Evolutionary conservation across 1,140 invertebrate species (phyloP).

Genomic region (Drosophila lini): DNA sequence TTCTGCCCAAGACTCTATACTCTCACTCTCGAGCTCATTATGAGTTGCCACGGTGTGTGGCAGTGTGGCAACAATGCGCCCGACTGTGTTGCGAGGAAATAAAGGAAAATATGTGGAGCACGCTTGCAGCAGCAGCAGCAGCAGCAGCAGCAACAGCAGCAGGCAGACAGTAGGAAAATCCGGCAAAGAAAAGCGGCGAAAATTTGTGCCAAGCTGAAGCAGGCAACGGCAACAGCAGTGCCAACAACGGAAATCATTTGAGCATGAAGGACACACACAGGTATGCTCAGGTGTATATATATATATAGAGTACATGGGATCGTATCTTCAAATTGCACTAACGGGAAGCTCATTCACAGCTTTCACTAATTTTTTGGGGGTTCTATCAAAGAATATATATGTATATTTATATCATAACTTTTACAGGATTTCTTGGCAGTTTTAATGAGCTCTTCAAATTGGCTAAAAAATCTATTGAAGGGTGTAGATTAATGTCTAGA

Average conservation of each 20-base stretch:
- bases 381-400: not conserved
- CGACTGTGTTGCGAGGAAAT: conserved; percentile 29
- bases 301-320: conserved; percentile 4
- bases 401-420: not conserved
- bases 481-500: no score
- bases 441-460: not conserved
- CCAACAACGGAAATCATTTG: conserved; percentile 52
- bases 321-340: conserved; percentile 40
- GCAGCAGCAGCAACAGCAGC: not conserved
- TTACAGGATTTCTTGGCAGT: not conserved
- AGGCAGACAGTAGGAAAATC: conserved; percentile 32
- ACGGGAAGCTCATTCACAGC: conserved; percentile 34
- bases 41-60: conserved; percentile 18
- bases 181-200: conserved; percentile 36
- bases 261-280: conserved; percentile 44
- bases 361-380: conserved; percentile 27
- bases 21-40: conserved; percentile 59
- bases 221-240: conserved; percentile 5
- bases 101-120: conserved; percentile 47
- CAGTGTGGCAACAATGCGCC: conserved; percentile 32
- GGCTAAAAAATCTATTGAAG: not conserved
- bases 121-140: conserved; percentile 6
- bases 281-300: conserved; percentile 12
- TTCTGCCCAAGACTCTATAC: conserved; percentile 40
- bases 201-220: conserved; percentile 36